Evolutionary conservation across 2,113 vertebrate species (phyloP), one percentile per base, ranked within the genome.

Genomic region (Lichenostomus cassidix): DNA sequence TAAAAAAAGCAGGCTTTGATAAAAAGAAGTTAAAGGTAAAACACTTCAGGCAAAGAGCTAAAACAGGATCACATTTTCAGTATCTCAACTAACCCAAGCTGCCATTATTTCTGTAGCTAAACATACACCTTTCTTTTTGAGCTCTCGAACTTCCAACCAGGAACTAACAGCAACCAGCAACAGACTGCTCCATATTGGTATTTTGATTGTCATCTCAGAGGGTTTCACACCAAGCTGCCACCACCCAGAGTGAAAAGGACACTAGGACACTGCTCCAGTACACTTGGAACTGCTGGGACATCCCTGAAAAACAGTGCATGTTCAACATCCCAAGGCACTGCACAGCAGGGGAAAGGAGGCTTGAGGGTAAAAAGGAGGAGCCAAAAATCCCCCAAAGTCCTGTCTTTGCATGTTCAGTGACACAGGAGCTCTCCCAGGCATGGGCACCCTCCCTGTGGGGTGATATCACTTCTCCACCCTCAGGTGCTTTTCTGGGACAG

Each of bases 381-480:
- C 7, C 2, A 41, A 65, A 62, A 47, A 46, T 18, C 10, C 11
- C 21, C 6, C 15, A 20, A 29, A 62, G 23, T 29, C 33, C 39
- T 68, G 46, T 21, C 7, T 44, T 78, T 69, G 49, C 24, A 17
- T 11, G 31, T 15, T 4, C 27, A 53, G 9, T 19, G 76, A 37
- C 4, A 8, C 2, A 60, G 50, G 41, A 79, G 13, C 10, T 64
- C 24, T 49, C 70, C 59, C 47, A 41, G 60, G 19, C 62, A 6
- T 4, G 31, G n/a, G 17, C 22, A 74, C 2, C 10, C 6, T 89
- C 37, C 5, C 0, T 62, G 39, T 2, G 3, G 14, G 28, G 31
- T 37, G 33, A 55, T 58, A 90, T 73, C 37, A 44, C 4, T 13
- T 78, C 67, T 75, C 33, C 18, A 46, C 3, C 27, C 31, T 53